A percentile compares a stretch with the other conserved stretches of the same genome.
Conservation (phyloP, 2,113 vertebrate genomes). For the Vulpes lagopus region DNA sequence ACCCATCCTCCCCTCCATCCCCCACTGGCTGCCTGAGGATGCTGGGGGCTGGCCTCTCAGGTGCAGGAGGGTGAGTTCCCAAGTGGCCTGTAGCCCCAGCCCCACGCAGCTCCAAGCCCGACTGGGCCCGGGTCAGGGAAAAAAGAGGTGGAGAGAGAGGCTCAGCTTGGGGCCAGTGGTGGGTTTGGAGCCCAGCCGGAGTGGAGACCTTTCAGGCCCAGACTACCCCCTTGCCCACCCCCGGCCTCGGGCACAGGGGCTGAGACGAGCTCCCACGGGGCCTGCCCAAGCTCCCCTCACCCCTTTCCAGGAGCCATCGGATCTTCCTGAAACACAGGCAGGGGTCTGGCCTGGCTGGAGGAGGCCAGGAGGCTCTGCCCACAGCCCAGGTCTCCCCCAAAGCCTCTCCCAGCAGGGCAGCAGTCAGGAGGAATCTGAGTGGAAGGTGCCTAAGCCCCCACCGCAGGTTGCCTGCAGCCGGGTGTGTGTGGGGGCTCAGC, state of each 20-base stretch:
- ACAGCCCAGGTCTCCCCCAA: neutral
- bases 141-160: neutral
- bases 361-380: neutral
- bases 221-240: neutral
- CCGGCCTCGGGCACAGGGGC: neutral
- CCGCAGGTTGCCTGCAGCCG: neutral
- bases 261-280: neutral
- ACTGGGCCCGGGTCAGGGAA: neutral
- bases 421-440: fast-evolving
- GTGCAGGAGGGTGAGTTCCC: neutral
- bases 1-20: fast-evolving
- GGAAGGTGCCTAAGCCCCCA: neutral
- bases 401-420: neutral
- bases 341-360: fast-evolving
- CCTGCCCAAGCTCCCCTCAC: neutral
- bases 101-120: too few species aligned
- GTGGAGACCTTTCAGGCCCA: fast-evolving
- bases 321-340: neutral
- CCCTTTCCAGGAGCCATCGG: neutral
- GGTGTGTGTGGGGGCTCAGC: too few species aligned
- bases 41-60: neutral
- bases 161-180: neutral
- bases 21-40: neutral
- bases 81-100: neutral
- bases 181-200: neutral